Conservation (phyloP, 2,113 vertebrate species). For the Macroglossus sobrinus region DNA sequence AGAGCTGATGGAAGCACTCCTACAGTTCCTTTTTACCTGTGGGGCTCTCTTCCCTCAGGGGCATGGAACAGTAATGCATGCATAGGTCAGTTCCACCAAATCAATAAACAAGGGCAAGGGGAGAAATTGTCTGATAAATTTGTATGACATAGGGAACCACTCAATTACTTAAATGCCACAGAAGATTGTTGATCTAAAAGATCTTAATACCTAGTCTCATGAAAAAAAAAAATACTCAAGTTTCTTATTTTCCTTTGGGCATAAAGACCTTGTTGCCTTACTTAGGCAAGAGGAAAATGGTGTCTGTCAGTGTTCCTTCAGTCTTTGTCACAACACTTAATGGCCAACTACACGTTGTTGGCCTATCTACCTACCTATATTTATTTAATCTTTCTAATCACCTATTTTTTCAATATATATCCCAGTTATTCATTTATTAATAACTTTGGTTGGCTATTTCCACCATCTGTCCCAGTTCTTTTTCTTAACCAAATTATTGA, state of each 20-base stretch:
- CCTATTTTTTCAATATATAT: background rate
- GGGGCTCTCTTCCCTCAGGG: background rate
- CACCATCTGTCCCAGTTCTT: background rate
- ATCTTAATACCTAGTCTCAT: background rate
- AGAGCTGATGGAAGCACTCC: background rate
- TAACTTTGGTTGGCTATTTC: background rate
- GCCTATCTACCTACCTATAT: background rate
- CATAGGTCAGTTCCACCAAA: background rate
- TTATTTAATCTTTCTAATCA: background rate
- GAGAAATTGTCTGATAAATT: background rate
- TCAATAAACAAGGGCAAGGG: background rate
- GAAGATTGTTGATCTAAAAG: background rate
- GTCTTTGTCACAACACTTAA: background rate
- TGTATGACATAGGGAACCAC: background rate
- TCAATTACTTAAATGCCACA: background rate
- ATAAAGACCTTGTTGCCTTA: background rate
- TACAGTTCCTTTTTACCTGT: background rate
- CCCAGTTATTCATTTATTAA: background rate
- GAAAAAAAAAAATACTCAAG: background rate
- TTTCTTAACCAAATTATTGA: background rate
- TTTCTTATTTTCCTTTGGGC: background rate
- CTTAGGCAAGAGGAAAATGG: rapidly evolving
- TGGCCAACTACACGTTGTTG: background rate
- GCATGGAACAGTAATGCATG: background rate
- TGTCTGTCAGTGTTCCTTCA: background rate